These are phyloP conservation scores for Anarsia innoxiella DNA, from an alignment of 2,888 invertebrate genomes.

Conservation along the genomic window DNA sequence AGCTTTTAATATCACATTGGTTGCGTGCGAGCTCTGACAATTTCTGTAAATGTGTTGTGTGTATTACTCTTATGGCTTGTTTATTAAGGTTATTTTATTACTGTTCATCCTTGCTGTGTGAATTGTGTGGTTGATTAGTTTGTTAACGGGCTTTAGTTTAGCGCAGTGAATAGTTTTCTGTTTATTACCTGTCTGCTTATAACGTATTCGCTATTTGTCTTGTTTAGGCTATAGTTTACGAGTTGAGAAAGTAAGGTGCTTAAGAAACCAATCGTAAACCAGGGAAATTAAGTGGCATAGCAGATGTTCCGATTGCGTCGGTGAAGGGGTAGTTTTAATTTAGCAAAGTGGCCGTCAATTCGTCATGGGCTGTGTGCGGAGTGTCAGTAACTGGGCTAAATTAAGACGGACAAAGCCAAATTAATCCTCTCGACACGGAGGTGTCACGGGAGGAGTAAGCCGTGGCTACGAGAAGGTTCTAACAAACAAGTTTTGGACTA, in stretches of 20 bases:
- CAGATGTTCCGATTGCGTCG: too few relatives aligned
- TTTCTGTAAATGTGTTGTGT: constrained; percentile 22
- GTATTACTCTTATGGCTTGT: constrained; percentile 17
- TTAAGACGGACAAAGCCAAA: constrained; percentile 37
- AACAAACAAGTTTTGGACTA: constrained; percentile 4
- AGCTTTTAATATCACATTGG: constrained; percentile 32
- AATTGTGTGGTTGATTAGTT: constrained; percentile 13
- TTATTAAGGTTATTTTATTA: constrained; percentile 20
- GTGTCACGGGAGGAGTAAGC: constrained; percentile 35
- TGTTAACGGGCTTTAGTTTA: constrained; percentile 10
- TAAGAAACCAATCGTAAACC: background rate
- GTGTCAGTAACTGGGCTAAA: constrained; percentile 22
- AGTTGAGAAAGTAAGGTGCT: too few relatives aligned
- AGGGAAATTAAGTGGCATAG: too few relatives aligned
- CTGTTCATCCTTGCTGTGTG: constrained; percentile 10
- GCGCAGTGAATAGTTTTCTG: constrained; percentile 11
- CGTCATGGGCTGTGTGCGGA: constrained; percentile 16
- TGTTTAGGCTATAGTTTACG: background rate
- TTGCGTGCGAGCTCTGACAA: constrained; percentile 10
- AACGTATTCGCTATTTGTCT: background rate
- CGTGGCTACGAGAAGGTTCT: constrained; percentile 5
- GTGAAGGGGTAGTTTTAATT: constrained; percentile 6
- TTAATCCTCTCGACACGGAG: constrained; percentile 43
- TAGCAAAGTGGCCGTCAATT: constrained; percentile 2
- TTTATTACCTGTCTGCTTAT: constrained; percentile 12